Evolutionary conservation across 1,140 invertebrate species (phyloP).

Genomic region (Pectinophora gossypiella): DNA sequence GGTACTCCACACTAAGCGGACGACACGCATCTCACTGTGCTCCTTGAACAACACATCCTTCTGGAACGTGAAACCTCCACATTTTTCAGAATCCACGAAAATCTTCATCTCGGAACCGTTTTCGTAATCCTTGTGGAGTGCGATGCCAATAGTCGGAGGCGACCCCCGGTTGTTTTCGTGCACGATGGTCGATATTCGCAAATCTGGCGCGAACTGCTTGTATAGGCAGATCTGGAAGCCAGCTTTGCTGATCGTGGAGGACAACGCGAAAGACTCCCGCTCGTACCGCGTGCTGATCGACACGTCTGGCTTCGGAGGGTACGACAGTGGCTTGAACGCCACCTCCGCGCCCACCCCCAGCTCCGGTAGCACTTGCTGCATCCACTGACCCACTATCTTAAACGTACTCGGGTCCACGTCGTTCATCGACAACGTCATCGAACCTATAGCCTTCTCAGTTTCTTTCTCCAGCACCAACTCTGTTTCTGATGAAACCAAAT

Average conservation of each 20-base stretch:
- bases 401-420: constrained; percentile 53
- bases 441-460: constrained; percentile 33
- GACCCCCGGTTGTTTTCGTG: constrained; percentile 32
- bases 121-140: constrained; percentile 45
- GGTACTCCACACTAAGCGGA: constrained; percentile 46
- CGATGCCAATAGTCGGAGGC: constrained; percentile 41
- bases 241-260: constrained; percentile 42
- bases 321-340: constrained; percentile 30
- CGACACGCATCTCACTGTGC: constrained; percentile 39
- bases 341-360: constrained; percentile 45
- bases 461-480: constrained; percentile 51
- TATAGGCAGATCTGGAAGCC: constrained; percentile 56
- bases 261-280: constrained; percentile 34
- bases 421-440: constrained; percentile 42
- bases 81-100: constrained; percentile 55
- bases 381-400: constrained; percentile 47
- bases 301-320: constrained; percentile 33
- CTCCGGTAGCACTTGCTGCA: constrained; percentile 45
- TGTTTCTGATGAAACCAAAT: constrained; percentile 55
- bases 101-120: constrained; percentile 57
- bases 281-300: constrained; percentile 52
- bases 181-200: constrained; percentile 50
- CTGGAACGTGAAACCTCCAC: constrained; percentile 55
- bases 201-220: constrained; percentile 47
- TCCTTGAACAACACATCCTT: constrained; percentile 50